Evolutionary conservation across 2,888 invertebrate genomes (phyloP).

Genomic region (Entomobrya multifasciata): DNA sequence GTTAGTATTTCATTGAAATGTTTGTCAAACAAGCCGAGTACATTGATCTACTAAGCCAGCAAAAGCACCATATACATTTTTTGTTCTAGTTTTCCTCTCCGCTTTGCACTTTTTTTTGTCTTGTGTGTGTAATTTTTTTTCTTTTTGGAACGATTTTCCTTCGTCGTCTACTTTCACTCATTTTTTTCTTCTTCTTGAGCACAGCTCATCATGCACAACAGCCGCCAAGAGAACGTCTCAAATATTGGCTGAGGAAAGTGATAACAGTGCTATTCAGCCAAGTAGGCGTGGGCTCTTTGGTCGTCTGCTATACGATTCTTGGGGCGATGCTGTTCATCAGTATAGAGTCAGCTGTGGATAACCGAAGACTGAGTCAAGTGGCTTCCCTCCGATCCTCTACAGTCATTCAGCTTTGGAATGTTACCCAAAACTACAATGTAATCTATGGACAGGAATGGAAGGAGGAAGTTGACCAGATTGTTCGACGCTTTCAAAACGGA

Average conservation of each 20-base stretch:
- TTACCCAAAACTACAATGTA: constrained; percentile 80
- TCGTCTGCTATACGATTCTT: constrained; percentile 80
- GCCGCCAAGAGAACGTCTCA: constrained; percentile 64
- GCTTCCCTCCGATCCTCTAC: constrained; percentile 77
- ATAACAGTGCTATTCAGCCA: constrained; percentile 78
- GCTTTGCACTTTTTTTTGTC: not conserved
- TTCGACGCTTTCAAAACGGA: constrained; percentile 86
- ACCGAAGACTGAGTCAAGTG: constrained; percentile 74
- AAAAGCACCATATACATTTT: too few relatives aligned
- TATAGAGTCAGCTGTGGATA: constrained; percentile 80
- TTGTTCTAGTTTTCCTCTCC: constrained; percentile 46
- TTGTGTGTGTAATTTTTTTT: constrained; percentile 11
- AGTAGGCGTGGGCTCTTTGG: constrained; percentile 80
- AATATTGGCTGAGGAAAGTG: constrained; percentile 76
- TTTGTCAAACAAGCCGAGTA: constrained; percentile 65
- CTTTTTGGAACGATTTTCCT: constrained; percentile 8
- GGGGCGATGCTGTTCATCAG: constrained; percentile 80
- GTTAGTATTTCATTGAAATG: constrained; percentile 60
- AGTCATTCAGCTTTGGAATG: constrained; percentile 80
- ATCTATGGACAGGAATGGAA: constrained; percentile 83
- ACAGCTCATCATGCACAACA: constrained; percentile 49
- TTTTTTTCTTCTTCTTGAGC: constrained; percentile 51
- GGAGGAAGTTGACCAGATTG: constrained; percentile 84
- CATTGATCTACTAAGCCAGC: too few relatives aligned
- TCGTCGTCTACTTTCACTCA: constrained; percentile 32